Evolutionary conservation across 2,113 vertebrate genomes (phyloP).

Genomic region (Sapajus apella): DNA sequence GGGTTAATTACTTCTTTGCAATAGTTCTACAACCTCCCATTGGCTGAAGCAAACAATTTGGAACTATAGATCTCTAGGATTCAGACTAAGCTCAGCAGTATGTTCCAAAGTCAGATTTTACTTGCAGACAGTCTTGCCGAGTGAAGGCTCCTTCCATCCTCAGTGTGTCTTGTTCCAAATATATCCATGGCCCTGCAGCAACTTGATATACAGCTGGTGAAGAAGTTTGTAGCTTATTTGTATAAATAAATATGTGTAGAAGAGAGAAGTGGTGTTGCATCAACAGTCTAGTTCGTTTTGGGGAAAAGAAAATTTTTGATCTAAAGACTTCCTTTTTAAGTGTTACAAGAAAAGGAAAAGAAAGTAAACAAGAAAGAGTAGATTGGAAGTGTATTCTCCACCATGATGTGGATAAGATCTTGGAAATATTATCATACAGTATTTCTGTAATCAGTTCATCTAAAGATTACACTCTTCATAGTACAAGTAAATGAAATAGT

Average conservation of each 20-base stretch:
- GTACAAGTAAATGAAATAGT: not conserved
- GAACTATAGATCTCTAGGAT: not conserved
- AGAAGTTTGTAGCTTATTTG: not conserved
- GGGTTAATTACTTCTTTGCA: not conserved
- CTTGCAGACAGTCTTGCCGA: not conserved
- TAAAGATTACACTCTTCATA: not conserved
- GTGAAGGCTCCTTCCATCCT: not conserved
- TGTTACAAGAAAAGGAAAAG: not conserved
- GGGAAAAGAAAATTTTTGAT: not conserved
- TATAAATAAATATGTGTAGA: not conserved
- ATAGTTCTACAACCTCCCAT: not conserved
- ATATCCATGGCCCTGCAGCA: not conserved
- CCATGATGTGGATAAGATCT: not conserved
- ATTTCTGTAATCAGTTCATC: not conserved
- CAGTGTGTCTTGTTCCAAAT: not conserved
- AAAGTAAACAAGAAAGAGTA: not conserved
- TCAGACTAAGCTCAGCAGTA: not conserved
- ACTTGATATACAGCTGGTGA: not conserved
- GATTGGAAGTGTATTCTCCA: not conserved
- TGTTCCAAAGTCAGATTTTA: not conserved
- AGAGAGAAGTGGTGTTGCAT: not conserved
- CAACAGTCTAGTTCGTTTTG: not conserved
- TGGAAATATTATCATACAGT: not conserved
- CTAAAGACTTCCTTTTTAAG: not conserved
- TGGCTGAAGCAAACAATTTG: not conserved